phyloP scores from a whole-genome alignment of 2,888 invertebrate species.

The Rhingia rostrata region DNA sequence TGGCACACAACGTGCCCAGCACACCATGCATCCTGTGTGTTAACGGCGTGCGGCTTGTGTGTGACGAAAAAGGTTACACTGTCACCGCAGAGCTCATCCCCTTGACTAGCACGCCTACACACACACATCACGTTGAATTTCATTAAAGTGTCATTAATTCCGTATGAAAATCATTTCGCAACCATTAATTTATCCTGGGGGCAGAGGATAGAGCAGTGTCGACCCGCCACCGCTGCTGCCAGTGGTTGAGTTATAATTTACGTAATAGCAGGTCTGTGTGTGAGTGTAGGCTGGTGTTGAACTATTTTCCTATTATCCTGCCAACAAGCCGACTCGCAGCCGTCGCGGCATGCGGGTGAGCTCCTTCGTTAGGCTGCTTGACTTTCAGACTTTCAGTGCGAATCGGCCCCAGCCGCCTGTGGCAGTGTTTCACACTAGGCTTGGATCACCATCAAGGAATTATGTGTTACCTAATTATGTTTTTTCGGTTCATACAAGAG shows the following conservation, averaged over 20 bases:
- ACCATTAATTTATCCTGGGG: slow-evolving; percentile 43
- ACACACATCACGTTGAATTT: slow-evolving; percentile 23
- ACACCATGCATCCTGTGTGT: background rate
- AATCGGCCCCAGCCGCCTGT: slow-evolving; percentile 11
- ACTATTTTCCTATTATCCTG: slow-evolving; percentile 10
- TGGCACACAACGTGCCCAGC: background rate
- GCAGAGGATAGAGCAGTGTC: background rate
- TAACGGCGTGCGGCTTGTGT: background rate
- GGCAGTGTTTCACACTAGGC: slow-evolving; percentile 34
- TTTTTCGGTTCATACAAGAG: slow-evolving; percentile 8
- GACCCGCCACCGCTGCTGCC: background rate
- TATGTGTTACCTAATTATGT: slow-evolving; percentile 40
- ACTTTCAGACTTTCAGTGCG: slow-evolving; percentile 3
- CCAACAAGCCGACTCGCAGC: background rate
- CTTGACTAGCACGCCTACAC: background rate
- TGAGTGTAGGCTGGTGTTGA: background rate
- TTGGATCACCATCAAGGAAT: slow-evolving; percentile 3
- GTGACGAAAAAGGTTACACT: slow-evolving; percentile 2
- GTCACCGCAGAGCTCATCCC: too few relatives aligned
- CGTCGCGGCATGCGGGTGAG: background rate
- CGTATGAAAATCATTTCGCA: slow-evolving; percentile 43
- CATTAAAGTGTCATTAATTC: slow-evolving; percentile 53
- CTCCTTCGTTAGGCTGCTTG: background rate
- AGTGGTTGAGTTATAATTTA: slow-evolving; percentile 21
- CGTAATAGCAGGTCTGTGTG: background rate